A percentile compares a stretch with the other conserved stretches of the same genome.
Evolutionary conservation across 2,797 vertebrate genomes (phyloP).

Genomic region (Sebastes kiyomatsui): DNA sequence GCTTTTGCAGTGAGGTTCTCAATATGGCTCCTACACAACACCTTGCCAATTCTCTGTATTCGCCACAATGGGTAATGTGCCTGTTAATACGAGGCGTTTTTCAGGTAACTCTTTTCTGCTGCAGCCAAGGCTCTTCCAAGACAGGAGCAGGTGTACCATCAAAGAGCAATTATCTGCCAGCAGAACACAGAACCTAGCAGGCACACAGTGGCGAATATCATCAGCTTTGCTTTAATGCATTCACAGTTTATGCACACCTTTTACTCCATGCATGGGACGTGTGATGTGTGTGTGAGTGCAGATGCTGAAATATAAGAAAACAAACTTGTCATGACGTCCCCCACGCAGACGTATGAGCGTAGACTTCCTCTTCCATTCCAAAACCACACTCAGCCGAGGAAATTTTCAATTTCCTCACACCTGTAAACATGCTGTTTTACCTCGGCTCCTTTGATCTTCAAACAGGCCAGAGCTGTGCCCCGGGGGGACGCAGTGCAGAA

Average conservation of each 20-base stretch:
- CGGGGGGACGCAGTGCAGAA: constrained; percentile 55
- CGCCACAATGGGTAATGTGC: constrained; percentile 44
- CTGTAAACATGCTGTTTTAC: constrained; percentile 82
- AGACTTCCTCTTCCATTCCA: constrained; percentile 51
- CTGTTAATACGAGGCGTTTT: constrained; percentile 23
- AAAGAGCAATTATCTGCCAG: constrained; percentile 43
- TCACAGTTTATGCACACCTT: neutral
- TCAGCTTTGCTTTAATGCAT: neutral
- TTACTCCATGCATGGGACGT: neutral
- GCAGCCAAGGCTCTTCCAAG: constrained; percentile 30
- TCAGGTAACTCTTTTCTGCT: constrained; percentile 43
- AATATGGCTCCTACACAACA: constrained; percentile 43
- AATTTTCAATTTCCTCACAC: constrained; percentile 83
- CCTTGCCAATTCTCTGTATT: constrained; percentile 46
- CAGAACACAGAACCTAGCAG: constrained; percentile 22
- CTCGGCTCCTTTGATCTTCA: constrained; percentile 81
- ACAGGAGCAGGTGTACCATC: constrained; percentile 55
- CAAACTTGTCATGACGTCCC: neutral
- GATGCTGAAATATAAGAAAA: neutral
- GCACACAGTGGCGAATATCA: constrained; percentile 5
- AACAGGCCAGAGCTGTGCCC: constrained; percentile 76
- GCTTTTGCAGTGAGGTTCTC: constrained; percentile 51
- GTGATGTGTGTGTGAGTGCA: neutral
- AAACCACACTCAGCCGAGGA: constrained; percentile 69
- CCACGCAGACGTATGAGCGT: constrained; percentile 5